Evolutionary conservation across 2,797 vertebrate genomes (phyloP), one percentile per base, ranked within the genome.

Genomic region (Syncerus caffer): DNA sequence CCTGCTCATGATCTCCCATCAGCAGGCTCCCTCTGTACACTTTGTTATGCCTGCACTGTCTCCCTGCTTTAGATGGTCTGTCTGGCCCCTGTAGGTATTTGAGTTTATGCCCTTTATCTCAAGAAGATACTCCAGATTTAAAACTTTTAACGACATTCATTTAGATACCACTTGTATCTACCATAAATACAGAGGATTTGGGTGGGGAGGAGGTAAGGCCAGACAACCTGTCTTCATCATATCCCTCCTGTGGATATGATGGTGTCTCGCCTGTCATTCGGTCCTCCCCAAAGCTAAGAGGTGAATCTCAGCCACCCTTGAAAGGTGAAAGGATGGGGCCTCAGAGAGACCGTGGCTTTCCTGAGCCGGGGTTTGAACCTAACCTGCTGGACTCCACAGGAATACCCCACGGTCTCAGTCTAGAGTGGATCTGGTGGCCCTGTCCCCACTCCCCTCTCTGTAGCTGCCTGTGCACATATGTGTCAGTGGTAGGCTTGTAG

Each of bases 91-190:
- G 19, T 21, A 79, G 85, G 31, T n/a, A 16, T 87, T 89, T 58
- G 51, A 19, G n/a, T 57, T 78, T 82, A 45, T 92, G 92, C 76
- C 19, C 23, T 92, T 96, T 55, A 96, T 90, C 62, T 95, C 31
- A 34, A 76, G 58, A 97, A 96, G 62, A 34, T 92, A 64, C 29
- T 92, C 23, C 15, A 62, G 34, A 78, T 87, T 89, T 79, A 85
- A 64, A 78, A 78, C 50, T 89, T 89, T 87, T 83, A 71, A 38
- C 0, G 0, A 67, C 19, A 38, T 71, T 67, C 64, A 67, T 67
- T 71, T 38, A 71, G n/a, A 71, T 38, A 71, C n/a, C 64, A 38
- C 19, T n/a, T 38, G 4, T 71, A 2, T 47, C 6, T 34, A 4
- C 93, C 50, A 53, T 14, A 89, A 67, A 74, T 45, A 21, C 83